These are phyloP conservation scores for Neosalanx taihuensis DNA, from an alignment of 2,797 vertebrate genomes.

Conservation along the genomic window DNA sequence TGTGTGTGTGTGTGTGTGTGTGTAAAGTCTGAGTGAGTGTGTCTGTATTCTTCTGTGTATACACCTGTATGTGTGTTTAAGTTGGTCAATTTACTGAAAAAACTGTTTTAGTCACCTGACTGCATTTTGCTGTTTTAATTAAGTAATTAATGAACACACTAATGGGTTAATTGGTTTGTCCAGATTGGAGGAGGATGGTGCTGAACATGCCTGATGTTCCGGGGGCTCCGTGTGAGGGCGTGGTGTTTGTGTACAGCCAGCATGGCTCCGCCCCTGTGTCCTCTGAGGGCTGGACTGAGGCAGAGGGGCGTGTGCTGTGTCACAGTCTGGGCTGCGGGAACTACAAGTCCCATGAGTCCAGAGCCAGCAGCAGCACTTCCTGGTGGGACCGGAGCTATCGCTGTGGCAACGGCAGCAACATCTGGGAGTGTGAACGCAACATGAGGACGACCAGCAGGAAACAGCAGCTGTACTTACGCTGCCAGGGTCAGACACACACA, in stretches of 20 bases:
- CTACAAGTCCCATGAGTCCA: accelerated
- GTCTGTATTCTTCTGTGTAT: too few relatives aligned
- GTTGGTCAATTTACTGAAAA: too few relatives aligned
- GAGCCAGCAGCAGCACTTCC: accelerated
- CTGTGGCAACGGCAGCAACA: slow-evolving; percentile 16
- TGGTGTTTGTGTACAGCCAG: slow-evolving; percentile 17
- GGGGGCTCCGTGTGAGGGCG: slow-evolving; percentile 41
- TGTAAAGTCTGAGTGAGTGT: neutral
- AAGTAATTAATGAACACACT: too few relatives aligned
- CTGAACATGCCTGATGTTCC: neutral
- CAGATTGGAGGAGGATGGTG: slow-evolving; percentile 46
- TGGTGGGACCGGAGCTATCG: slow-evolving; percentile 35
- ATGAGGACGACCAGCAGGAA: accelerated
- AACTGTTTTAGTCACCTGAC: slow-evolving; percentile 4
- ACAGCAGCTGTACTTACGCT: slow-evolving; percentile 42
- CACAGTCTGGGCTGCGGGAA: slow-evolving; percentile 45
- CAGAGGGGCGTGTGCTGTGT: slow-evolving; percentile 29
- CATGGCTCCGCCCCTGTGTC: accelerated
- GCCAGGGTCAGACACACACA: slow-evolving; percentile 43
- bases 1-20: neutral
- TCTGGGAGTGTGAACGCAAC: slow-evolving; percentile 54
- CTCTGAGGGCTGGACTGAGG: neutral
- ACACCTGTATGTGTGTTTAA: too few relatives aligned
- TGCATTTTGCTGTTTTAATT: neutral
- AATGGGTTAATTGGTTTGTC: too few relatives aligned